Evolutionary conservation across 2,888 invertebrate species (phyloP), one percentile per base, ranked within the genome.

Genomic region (Orthosia incerta): DNA sequence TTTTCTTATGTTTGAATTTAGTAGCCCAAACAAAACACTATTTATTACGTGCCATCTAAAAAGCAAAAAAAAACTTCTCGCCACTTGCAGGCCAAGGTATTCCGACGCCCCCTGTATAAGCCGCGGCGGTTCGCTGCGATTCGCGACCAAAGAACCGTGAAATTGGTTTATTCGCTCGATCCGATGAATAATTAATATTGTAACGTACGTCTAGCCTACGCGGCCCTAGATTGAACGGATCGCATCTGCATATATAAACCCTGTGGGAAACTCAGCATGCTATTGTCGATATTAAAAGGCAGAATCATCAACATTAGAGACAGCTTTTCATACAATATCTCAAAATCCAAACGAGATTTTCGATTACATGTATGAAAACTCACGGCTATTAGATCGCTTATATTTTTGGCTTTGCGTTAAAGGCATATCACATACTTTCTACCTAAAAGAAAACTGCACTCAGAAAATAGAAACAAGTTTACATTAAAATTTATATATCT

Each of bases 171-270:
- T 96, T 95, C 95, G 95, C 93, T 92, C 93, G 94, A 95, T 94
- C 95, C 96, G 95, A 96, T 96, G 96, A 96, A 96, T 96, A 96
- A 96, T 96, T 96, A 96, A 96, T 96, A 96, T 93, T 91, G 94
- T 94, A 91, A 94, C 93, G 89, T 91, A 91, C 91, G 86, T 82
- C 85, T 86, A 90, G 87, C 86, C 88, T 90, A 88, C 87, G 82
- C 85, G 88, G 86, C 87, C 87, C 90, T 91, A 92, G 92, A 93
- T 93, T 92, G 91, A 91, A 90, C 88, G 88, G 88, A 89, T 89
- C 91, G 89, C 91, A 93, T 94, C 93, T 94, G 93, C 93, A 94
- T 94, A 91, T 89, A 90, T 91, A 92, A 91, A 89, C 87, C 87
- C 88, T 89, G 92, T 93, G 93, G 92, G 93, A 93, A 92, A 80